Evolutionary conservation across 1,140 invertebrate genomes (phyloP), one percentile per base, ranked within the genome.

Genomic region (Eufriesea mexicana): DNA sequence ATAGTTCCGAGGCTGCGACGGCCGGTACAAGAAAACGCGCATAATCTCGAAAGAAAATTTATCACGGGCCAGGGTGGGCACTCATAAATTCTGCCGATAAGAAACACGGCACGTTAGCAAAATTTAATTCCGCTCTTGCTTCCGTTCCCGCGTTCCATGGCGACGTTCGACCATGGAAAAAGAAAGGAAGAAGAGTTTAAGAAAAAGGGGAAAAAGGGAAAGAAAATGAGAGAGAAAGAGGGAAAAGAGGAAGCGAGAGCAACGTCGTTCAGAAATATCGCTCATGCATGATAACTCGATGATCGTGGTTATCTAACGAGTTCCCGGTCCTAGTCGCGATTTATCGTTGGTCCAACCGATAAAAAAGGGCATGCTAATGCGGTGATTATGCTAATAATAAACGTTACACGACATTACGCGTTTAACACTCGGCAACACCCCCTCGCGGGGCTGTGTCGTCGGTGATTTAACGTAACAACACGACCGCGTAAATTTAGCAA

Each of bases 341-440:
- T 80, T 80, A 80, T 64, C 6, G n/a, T 71, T 8, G 55, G 5
- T 2, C 18, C 20, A 10, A 51, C 42, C 35, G n/a, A 76, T 67
- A 51, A 51, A 54, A 75, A 76, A 76, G 45, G 49, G 45, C 66
- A 82, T 76, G 62, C 25, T 82, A 82, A 82, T 67, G 54, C 42
- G 45, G 79, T 82, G 51, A 82, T 82, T 76, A 82, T 76, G 79
- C 62, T 67, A 76, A 82, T 82, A 57, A 76, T 76, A 76, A 82
- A 76, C 79, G 47, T 82, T 82, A 82, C 45, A 76, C 73, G 72
- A 55, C 62, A 59, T 67, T 59, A 67, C 25, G 51, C 42, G 72
- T 67, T 82, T 67, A 82, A 54, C 79, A 57, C 62, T 55, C 55
- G 66, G 20, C 45, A 8, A 10, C 62, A 18, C 28, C 10, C 25